Evolutionary conservation across 1,140 invertebrate species (phyloP), one percentile per base, ranked within the genome.

Genomic region (Drosophila neocordata): DNA sequence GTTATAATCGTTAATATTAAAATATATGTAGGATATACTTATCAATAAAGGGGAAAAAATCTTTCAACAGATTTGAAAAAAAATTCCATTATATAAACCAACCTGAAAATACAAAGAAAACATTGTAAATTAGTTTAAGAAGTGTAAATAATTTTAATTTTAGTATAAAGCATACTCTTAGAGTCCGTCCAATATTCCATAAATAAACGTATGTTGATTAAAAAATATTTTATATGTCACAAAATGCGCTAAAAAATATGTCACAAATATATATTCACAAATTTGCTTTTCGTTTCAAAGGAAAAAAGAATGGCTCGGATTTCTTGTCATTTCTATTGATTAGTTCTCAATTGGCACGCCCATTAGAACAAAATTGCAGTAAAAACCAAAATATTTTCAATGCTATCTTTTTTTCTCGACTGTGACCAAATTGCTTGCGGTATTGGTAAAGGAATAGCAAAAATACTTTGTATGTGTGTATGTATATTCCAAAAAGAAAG

Each of bases 341-440:
- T 79, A 79, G 65, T 69, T 73, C 74, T 79, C 65, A 74, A 69
- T 73, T 73, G 62, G 31, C 31, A 9, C 34, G 41, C 24, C 59
- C 69, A 78, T 71, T 73, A 73, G 57, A 51, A 57, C 57, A 58
- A 65, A 63, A 62, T 79, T 74, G 69, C 15, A 69, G 67, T 65
- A 41, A 31, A 59, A 73, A 31, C 6, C 9, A 58, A 52, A 65
- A 38, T 53, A 52, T 9, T 59, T 48, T 20, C 41, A 15, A 44
- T 18, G 15, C 0, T 44, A n/a, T n/a, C 15, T 9, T 13, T 48
- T 48, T 48, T 62, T 31, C 44, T 61, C 61, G 62, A 73, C 71
- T 73, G 62, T 58, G 35, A 34, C 77, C 79, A 41, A 82, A 66
- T 65, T 31, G 72, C 51, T 41, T 35, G 31, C 18, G 56, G 48